Conservation (phyloP, 2,888 invertebrate species). For the Meteorus cinctellus region DNA sequence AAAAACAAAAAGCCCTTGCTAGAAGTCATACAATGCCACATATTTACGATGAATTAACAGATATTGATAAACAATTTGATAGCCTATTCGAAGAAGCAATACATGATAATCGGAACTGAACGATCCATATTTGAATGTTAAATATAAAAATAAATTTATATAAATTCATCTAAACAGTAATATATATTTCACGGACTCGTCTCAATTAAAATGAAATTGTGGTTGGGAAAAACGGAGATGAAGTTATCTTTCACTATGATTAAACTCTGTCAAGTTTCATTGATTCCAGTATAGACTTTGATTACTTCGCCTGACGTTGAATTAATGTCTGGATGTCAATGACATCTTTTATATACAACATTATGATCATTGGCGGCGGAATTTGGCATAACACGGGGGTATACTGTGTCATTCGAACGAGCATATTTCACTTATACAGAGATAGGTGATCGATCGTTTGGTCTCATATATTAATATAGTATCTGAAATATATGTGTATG, state of each 20-base stretch:
- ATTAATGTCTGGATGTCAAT: not conserved
- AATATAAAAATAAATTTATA: constrained; percentile 54
- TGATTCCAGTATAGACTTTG: not conserved
- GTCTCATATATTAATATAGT: too few relatives aligned
- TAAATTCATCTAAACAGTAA: too few relatives aligned
- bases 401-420: too few relatives aligned
- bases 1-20: constrained; percentile 73
- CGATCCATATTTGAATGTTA: constrained; percentile 43
- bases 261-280: not conserved
- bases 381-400: too few relatives aligned
- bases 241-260: constrained; percentile 28
- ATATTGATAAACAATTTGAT: constrained; percentile 92
- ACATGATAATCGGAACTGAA: constrained; percentile 59
- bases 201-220: too few relatives aligned
- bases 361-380: too few relatives aligned
- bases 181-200: too few relatives aligned
- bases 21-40: constrained; percentile 85
- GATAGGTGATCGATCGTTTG: too few relatives aligned
- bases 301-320: not conserved
- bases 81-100: constrained; percentile 80
- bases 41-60: constrained; percentile 81
- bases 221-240: too few relatives aligned
- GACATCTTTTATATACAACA: not conserved
- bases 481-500: too few relatives aligned
- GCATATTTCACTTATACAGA: too few relatives aligned